Conservation (phyloP, 2,113 vertebrate species). For the Indicator maculatus region DNA sequence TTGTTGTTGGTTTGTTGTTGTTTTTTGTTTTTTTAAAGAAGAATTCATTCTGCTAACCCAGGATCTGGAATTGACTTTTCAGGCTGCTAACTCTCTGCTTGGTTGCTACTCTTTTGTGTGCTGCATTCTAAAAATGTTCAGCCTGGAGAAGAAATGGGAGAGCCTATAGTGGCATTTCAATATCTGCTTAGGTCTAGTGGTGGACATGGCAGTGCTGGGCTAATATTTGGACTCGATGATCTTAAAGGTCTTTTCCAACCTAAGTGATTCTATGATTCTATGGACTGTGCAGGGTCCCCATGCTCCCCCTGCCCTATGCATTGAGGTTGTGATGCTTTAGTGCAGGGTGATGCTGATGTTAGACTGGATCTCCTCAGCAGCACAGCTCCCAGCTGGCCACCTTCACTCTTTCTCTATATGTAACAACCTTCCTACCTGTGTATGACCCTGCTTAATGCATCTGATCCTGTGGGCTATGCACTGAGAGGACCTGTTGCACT, state of each 20-base stretch:
- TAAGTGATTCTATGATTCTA: too few species aligned
- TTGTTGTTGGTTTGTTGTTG: too few species aligned
- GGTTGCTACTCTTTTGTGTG: not conserved
- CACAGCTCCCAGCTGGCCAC: not conserved
- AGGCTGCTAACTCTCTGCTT: not conserved
- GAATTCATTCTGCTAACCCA: not conserved
- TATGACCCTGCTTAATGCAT: not conserved
- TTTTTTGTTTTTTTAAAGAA: not conserved
- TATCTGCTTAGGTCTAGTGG: too few species aligned
- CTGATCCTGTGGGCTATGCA: not conserved
- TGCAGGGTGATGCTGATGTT: accelerated
- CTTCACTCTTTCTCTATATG: not conserved
- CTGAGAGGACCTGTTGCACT: accelerated
- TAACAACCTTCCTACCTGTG: not conserved
- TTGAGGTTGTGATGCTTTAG: too few species aligned
- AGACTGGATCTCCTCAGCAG: accelerated
- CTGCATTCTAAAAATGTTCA: not conserved
- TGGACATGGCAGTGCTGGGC: too few species aligned
- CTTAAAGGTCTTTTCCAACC: too few species aligned
- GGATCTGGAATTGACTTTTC: not conserved
- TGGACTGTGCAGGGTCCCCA: not conserved
- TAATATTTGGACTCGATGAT: too few species aligned
- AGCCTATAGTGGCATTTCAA: too few species aligned
- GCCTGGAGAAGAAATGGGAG: not conserved
- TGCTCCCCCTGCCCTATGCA: not conserved